A percentile compares a stretch with the other conserved stretches of the same genome.
Evolutionary conservation across 2,113 vertebrate species (phyloP).

Genomic region (Panthera leo): DNA sequence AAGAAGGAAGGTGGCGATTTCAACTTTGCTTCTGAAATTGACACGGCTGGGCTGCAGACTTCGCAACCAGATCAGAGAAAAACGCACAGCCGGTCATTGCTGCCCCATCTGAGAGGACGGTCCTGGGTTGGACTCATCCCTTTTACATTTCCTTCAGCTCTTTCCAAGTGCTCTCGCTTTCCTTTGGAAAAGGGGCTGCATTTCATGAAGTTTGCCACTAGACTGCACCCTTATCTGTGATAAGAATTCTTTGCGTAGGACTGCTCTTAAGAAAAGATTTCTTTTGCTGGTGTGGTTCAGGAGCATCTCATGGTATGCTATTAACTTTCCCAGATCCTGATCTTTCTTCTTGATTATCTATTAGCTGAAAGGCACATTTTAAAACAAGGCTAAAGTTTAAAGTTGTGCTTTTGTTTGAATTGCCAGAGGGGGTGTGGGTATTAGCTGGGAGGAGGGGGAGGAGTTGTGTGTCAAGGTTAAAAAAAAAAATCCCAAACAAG

Average conservation of each 20-base stretch:
- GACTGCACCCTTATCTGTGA: constrained; percentile 89
- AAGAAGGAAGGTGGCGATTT: neutral
- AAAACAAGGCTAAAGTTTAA: constrained; percentile 37
- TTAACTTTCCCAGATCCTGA: neutral
- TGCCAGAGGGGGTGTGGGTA: constrained; percentile 18
- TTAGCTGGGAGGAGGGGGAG: constrained; percentile 35
- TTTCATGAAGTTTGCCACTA: constrained; percentile 88
- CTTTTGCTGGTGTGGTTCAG: constrained; percentile 21
- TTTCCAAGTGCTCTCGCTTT: neutral
- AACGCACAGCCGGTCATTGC: neutral
- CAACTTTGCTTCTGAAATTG: neutral
- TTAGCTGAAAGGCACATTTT: constrained; percentile 60
- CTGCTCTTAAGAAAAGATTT: constrained; percentile 76
- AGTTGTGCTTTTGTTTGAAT: constrained; percentile 27
- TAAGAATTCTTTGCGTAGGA: constrained; percentile 77
- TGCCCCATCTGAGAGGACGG: neutral
- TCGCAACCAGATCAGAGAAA: neutral
- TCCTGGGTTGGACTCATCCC: too few relatives aligned
- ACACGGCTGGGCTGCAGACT: neutral
- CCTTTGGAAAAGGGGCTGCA: constrained; percentile 82
- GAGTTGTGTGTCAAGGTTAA: neutral
- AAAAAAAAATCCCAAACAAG: neutral
- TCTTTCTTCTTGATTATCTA: constrained; percentile 33
- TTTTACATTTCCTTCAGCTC: neutral
- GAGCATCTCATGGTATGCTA: neutral